Evolutionary conservation across 2,888 invertebrate species (phyloP).

Genomic region (Ophion obscuratus): DNA sequence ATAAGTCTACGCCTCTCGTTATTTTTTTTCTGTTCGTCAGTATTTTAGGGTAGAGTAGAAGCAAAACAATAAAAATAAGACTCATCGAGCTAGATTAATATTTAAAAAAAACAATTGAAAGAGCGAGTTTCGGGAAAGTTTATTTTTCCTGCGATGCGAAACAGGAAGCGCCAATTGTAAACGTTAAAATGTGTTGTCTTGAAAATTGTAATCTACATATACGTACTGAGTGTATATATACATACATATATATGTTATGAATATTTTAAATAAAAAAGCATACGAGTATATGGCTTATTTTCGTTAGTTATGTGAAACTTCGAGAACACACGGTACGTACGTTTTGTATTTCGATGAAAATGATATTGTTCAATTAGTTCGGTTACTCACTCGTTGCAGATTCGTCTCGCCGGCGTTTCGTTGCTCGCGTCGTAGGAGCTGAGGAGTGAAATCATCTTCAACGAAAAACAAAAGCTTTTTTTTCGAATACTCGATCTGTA

Average conservation of each 20-base stretch:
- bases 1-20: conserved; percentile 16
- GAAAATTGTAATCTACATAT: conserved; percentile 67
- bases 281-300: background rate
- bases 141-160: conserved; percentile 10
- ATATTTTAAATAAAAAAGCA: conserved; percentile 77
- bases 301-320: too few species aligned
- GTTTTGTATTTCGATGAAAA: too few species aligned
- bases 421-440: too few species aligned
- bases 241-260: conserved; percentile 71
- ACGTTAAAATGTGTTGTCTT: conserved; percentile 25
- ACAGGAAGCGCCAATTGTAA: conserved; percentile 25
- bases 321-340: too few species aligned
- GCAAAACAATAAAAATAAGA: conserved; percentile 39
- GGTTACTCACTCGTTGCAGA: too few species aligned
- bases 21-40: conserved; percentile 64
- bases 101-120: conserved; percentile 18
- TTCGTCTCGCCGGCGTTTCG: too few species aligned
- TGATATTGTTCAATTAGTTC: too few species aligned
- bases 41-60: conserved; percentile 68
- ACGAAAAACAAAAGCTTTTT: too few species aligned
- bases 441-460: too few species aligned
- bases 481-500: too few species aligned
- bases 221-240: conserved; percentile 79
- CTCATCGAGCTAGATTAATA: conserved; percentile 11
- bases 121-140: conserved; percentile 13